phyloP scores from a whole-genome alignment of 2,888 invertebrate species.

The Caenorhabditis afra region DNA sequence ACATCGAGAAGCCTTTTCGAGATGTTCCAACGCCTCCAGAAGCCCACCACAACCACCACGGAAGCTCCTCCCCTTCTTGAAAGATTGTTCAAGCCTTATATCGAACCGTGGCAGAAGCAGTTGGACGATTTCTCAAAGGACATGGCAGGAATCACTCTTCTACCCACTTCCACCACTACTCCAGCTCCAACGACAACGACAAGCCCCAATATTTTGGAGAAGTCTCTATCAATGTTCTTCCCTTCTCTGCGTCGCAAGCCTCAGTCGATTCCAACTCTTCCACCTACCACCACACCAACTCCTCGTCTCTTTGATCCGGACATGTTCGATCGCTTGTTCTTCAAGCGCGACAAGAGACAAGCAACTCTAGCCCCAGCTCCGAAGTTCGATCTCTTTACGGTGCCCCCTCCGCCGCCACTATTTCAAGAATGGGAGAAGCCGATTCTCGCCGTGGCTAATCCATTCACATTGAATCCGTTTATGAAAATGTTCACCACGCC shows the following conservation, averaged over 20 bases:
- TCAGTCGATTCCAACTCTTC: conserved; percentile 35
- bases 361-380: conserved; percentile 36
- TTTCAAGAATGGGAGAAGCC: conserved; percentile 65
- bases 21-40: conserved; percentile 64
- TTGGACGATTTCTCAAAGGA: conserved; percentile 66
- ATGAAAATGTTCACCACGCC: conserved; percentile 74
- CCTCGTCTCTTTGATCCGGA: conserved; percentile 67
- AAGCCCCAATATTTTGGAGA: conserved; percentile 60
- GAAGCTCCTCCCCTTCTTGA: conserved; percentile 70
- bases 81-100: conserved; percentile 70
- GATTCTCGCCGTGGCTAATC: conserved; percentile 64
- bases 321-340: conserved; percentile 61
- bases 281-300: conserved; percentile 48
- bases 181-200: conserved; percentile 64
- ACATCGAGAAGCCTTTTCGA: conserved; percentile 66
- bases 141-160: conserved; percentile 61
- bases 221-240: conserved; percentile 65
- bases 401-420: conserved; percentile 57
- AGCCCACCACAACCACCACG: conserved; percentile 70
- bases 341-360: conserved; percentile 59
- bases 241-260: conserved; percentile 63
- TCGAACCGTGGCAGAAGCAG: conserved; percentile 72
- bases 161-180: conserved; percentile 68
- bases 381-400: conserved; percentile 45
- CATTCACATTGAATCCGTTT: conserved; percentile 74